Evolutionary conservation across 1,140 invertebrate species (phyloP).

Genomic region (Pantala flavescens): DNA sequence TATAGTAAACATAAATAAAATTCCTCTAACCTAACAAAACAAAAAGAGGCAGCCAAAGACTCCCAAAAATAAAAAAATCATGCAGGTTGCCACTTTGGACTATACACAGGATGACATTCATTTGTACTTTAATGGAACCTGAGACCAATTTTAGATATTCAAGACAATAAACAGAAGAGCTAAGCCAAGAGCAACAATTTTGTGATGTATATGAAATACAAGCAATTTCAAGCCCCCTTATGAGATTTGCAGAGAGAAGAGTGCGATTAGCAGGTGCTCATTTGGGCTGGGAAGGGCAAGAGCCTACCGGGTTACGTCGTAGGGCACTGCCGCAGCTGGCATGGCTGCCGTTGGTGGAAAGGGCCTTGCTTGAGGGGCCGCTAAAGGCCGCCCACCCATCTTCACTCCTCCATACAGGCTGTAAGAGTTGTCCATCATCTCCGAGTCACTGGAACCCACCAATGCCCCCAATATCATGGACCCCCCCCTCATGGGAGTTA

Average conservation of each 20-base stretch:
- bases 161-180: too few species aligned
- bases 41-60: too few species aligned
- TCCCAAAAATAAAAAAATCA: too few species aligned
- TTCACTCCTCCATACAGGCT: conserved; percentile 61
- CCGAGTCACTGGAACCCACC: conserved; percentile 49
- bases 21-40: too few species aligned
- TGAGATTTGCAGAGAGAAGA: not conserved
- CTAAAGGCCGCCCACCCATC: conserved; percentile 33
- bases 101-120: too few species aligned
- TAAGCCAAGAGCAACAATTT: too few species aligned
- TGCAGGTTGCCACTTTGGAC: too few species aligned
- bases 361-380: not conserved
- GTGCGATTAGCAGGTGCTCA: not conserved
- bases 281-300: not conserved
- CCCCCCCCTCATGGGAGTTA: not conserved
- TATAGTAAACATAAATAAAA: too few species aligned
- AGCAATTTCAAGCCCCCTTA: not conserved
- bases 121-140: too few species aligned
- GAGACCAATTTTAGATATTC: too few species aligned
- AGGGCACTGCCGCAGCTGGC: conserved; percentile 33
- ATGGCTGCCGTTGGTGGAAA: conserved; percentile 15
- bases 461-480: conserved; percentile 1
- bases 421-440: conserved; percentile 65
- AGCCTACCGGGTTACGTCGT: conserved; percentile 37
- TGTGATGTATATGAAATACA: too few species aligned